phyloP scores from a whole-genome alignment of 2,113 vertebrate genomes.

The Oreotragus oreotragus region DNA sequence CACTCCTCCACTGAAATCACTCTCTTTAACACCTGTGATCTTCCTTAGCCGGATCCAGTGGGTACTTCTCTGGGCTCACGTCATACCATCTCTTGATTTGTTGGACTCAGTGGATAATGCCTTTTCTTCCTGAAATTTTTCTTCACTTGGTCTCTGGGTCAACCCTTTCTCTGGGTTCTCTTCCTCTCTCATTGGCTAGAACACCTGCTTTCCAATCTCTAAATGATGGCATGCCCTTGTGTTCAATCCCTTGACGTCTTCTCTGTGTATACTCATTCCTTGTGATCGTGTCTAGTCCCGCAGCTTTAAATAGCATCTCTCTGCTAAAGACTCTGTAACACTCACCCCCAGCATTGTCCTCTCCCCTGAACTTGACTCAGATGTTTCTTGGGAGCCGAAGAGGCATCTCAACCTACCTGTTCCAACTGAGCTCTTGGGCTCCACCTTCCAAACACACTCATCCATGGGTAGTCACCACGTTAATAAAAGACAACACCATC shows the following conservation, averaged over 20 bases:
- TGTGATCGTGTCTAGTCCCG: background rate
- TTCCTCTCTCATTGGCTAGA: background rate
- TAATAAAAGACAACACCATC: background rate
- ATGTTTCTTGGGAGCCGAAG: background rate
- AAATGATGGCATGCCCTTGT: background rate
- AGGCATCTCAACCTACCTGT: background rate
- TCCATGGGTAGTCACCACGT: background rate
- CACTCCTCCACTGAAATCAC: background rate
- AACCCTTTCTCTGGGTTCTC: background rate
- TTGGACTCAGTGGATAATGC: background rate
- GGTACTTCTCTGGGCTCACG: background rate
- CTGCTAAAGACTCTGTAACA: background rate
- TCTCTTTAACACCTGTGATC: background rate
- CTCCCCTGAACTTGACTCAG: background rate
- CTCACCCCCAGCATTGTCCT: background rate
- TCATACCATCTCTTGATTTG: background rate
- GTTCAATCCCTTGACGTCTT: background rate
- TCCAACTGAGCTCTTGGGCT: background rate
- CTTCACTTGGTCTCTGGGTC: background rate
- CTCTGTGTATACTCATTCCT: background rate
- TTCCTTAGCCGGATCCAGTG: background rate
- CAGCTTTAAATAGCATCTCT: background rate
- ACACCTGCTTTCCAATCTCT: background rate
- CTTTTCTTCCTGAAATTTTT: background rate
- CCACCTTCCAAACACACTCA: background rate